Base-by-base conservation (phyloP, 2,888 invertebrate genomes). In the Gryllus longicercus region DNA sequence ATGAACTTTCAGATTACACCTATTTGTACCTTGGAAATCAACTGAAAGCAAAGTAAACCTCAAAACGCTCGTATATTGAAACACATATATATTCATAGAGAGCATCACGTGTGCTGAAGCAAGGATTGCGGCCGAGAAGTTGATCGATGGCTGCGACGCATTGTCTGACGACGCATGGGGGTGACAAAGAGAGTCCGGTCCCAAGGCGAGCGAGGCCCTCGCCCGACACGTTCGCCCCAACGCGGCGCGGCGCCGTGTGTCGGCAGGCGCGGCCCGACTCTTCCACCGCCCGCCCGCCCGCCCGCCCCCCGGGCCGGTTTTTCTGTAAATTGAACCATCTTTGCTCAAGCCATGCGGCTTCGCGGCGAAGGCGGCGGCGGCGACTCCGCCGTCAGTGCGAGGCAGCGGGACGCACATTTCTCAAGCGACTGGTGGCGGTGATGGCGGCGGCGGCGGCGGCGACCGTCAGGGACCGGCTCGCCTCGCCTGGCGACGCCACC, bases 301-400 rank as follows among this genome's bases (percentile, higher is more conserved):
- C n/a, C n/a, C n/a, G n/a, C 16, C 63, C n/a, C 63, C 63, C 63
- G 63, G 63, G 63, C 63, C 63, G 63, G 16, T 63, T 63, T 63
- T 63, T 63, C 63, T 63, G 63, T 63, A n/a, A 63, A 63, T 63
- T 63, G 63, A 63, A 63, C 63, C 63, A 63, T 63, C 63, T 63
- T 63, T 63, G 63, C 63, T 63, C 12, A 3, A 14, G 63, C 63
- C 63, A 16, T 63, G 63, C 63, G 63, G 14, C 63, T 63, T n/a
- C 16, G 11, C 14, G 4, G 63, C 63, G 12, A 16, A 14, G 63
- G n/a, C 63, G 63, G 63, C 14, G 16, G 63, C 63, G n/a, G 63
- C 63, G 63, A 63, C 63, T 63, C 63, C 16, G 63, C 63, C 63
- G 63, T 63, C 63, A 63, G 16, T 18, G 63, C 63, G 63, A 5